Evolutionary conservation across 2,797 vertebrate genomes (phyloP), one percentile per base, ranked within the genome.

Genomic region (Brachymystax lenok): DNA sequence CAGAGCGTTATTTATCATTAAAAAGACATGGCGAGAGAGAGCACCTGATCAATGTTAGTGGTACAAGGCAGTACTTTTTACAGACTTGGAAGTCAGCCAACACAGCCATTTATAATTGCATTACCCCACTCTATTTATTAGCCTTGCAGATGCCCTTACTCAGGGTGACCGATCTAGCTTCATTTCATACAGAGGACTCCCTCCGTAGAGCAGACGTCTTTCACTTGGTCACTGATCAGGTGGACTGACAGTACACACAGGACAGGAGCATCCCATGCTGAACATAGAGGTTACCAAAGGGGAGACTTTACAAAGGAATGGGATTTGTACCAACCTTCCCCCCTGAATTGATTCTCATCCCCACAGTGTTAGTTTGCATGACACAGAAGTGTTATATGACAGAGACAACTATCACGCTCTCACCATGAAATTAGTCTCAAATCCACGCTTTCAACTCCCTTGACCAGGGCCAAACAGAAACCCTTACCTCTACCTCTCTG

Each of bases 31-130:
- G 13, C 0, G 4, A 14, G 21, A 24, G 24, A 27, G 76, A 40
- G 54, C 21, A 21, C 51, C 8, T 50, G 30, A 69, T 67, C 64
- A 59, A 40, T 19, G 52, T 46, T 21, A 73, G 64, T 5, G 30
- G 8, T 50, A 16, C 17, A 40, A 51, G 40, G 8, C 46, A 24
- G 24, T 71, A 71, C 46, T 54, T 40, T 74, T 75, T 50, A 52
- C 68, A 71, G 24, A 52, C 70, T 71, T 77, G 75, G 72, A 79
- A 76, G 61, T 61, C 33, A 27, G 74, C 77, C 81, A 79, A 72
- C 56, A 67, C 21, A 27, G 33, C 67, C 67, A 74, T 73, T 74
- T 79, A 74, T 52, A 71, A 71, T 77, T 66, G 81, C 66, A 59
- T 72, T 40, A 19, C 46, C n/a, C 69, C 52, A 56, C 61, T 76